Evolutionary conservation across 2,888 invertebrate species (phyloP), one percentile per base, ranked within the genome.

Genomic region (Amphipoea lucens): DNA sequence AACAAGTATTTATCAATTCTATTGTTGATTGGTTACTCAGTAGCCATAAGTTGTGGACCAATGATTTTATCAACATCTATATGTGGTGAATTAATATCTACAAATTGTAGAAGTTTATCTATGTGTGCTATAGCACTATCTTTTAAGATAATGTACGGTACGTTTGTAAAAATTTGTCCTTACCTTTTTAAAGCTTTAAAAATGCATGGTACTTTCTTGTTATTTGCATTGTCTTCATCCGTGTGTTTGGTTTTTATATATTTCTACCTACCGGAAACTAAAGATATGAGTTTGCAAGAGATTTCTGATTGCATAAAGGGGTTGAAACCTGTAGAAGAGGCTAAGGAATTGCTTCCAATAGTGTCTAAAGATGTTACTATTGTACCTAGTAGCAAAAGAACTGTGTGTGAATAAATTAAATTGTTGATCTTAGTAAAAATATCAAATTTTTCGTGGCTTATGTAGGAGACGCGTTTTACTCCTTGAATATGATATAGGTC

Each of bases 1-100:
- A 74, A 79, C 29, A 85, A 83, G 14, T 79, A 86, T 74, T 9
- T 84, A 40, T 78, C 84, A 20, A 45, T 86, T 45, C 0, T 54
- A 3, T 79, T 86, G 36, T 67, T 86, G 29, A 54, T 36, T 4
- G 69, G 86, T 40, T 86, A 77, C 71, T 86, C 86, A 45, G 20
- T 86, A 68, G 17, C 76, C 85, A 90, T 94, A 29, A 91, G 93
- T 75, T 90, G 91, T 70, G 94, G 94, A 7, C 92, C 93, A 0
- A 87, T 92, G 80, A 91, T 93, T n/a, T 57, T 93, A 17, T 81
- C 85, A 0, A 83, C 89, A 1, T 87, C 90, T 0, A 87, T 92
- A 62, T 82, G 84, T 57, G 91, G 88, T 0, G 93, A 93, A 80
- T 78, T 93, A 62, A 84, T 90, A 17, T 90, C 92, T 2, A 75